Percentiles rank a stretch among this genome's conserved stretches.
Evolutionary conservation across 2,888 invertebrate species (phyloP).

Genomic region (Torymus tubicola): DNA sequence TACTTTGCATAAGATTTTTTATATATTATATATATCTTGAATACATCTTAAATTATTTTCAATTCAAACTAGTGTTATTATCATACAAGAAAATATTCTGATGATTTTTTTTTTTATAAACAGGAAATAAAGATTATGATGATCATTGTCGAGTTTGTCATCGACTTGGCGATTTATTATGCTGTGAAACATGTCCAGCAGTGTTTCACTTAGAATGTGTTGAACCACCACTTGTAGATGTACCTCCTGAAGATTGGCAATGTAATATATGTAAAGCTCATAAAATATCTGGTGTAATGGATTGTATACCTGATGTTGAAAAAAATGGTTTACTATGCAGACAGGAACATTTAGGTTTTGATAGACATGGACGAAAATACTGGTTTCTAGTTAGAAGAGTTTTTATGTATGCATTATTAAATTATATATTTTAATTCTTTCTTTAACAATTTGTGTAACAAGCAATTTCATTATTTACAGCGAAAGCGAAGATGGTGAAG

Average conservation of each 20-base stretch:
- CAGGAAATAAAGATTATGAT: constrained; percentile 91
- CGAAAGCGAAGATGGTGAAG: constrained; percentile 87
- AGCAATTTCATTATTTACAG: constrained; percentile 33
- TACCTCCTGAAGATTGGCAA: constrained; percentile 98
- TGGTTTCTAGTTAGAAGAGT: constrained; percentile 96
- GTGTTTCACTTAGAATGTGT: constrained; percentile 98
- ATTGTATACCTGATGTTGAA: constrained; percentile 94
- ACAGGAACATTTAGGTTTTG: constrained; percentile 95
- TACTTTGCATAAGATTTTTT: too few relatives aligned
- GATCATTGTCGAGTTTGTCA: constrained; percentile 96
- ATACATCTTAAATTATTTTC: too few relatives aligned
- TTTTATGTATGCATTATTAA: constrained; percentile 86
- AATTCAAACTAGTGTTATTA: too few relatives aligned
- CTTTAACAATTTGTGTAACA: not conserved
- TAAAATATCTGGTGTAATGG: constrained; percentile 93
- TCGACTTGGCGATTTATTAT: constrained; percentile 93
- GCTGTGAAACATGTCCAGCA: constrained; percentile 98
- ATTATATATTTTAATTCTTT: too few relatives aligned
- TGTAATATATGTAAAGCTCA: constrained; percentile 96
- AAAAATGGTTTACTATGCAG: constrained; percentile 93
- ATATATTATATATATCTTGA: too few relatives aligned
- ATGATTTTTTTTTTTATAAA: constrained; percentile 64
- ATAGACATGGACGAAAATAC: constrained; percentile 97
- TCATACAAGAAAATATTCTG: not conserved
- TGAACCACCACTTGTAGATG: constrained; percentile 94